Base-by-base conservation (phyloP, 2,797 vertebrate genomes). In the Pseudotriccus pelzelni region DNA sequence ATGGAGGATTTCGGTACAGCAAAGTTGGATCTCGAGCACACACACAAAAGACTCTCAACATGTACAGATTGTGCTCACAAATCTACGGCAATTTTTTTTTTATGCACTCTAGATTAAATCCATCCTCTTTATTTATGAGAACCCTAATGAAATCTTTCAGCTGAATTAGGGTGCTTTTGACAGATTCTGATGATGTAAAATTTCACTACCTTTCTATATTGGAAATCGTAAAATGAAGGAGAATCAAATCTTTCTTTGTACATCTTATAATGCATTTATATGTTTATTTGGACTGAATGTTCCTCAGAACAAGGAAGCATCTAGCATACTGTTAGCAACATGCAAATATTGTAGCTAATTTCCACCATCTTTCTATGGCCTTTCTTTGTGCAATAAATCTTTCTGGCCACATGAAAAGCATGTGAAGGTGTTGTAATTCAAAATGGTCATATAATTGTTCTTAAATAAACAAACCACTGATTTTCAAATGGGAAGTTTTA, bases 401-500 rank as follows among this genome's bases (percentile, higher is more conserved):
- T 83, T 77, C 49, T 43, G 13, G 39, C 44, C 63, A 59, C 39
- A 85, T 53, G 20, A 84, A 92, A 91, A 93, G 20, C n/a, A 56
- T 14, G 28, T 64, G 49, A 60, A 87, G 76, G 23, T 83, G 41
- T 56, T 84, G 36, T 73, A 87, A 93, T 84, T 94, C 62, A 77
- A 93, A 94, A 90, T 23, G 34, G 36, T 66, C 18, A 58, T 47
- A 47, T 39, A 64, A 74, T 15, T 72, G 32, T 46, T 94, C 66
- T 91, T 55, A 90, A 80, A 86, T 63, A 93, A 81, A 85, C 21
- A 88, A 84, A 36, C 7, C 4, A 25, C 58, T 83, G 85, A 3
- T 72, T 92, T 93, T 86, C 75, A 76, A 82, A 93, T 67, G 60
- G 16, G 22, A 82, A 84, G 43, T 89, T 91, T 80, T 66, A 83